Percentiles rank a stretch among this genome's conserved stretches.
phyloP scores from a whole-genome alignment of 2,113 vertebrate species.

The Bos indicus region DNA sequence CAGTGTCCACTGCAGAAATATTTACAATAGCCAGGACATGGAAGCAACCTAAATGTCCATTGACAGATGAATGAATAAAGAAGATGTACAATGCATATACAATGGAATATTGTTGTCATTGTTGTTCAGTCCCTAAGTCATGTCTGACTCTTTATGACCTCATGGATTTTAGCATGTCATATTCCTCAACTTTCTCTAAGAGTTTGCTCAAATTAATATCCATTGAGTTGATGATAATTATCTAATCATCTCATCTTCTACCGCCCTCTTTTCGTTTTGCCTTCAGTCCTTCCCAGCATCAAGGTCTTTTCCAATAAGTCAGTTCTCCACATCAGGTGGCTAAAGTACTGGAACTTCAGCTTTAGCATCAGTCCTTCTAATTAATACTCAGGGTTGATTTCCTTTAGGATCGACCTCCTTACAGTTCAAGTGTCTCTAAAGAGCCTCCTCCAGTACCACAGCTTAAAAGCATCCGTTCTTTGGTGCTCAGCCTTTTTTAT shows the following conservation, averaged over 20 bases:
- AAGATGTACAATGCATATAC: not conserved
- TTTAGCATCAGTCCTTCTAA: not conserved
- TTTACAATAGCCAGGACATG: not conserved
- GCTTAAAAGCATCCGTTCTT: not conserved
- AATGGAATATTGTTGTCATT: not conserved
- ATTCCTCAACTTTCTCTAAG: not conserved
- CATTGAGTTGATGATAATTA: not conserved
- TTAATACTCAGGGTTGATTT: not conserved
- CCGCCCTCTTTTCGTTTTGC: accelerated
- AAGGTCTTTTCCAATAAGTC: not conserved
- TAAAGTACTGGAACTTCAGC: not conserved
- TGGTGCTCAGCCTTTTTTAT: not conserved
- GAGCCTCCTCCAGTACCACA: not conserved
- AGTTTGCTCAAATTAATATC: not conserved
- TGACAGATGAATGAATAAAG: not conserved
- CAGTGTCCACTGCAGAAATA: not conserved
- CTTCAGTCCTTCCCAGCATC: not conserved
- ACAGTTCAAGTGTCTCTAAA: not conserved
- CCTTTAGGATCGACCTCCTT: not conserved
- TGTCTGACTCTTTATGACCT: not conserved
- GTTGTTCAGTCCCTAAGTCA: not conserved
- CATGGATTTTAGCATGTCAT: not conserved
- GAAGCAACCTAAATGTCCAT: not conserved
- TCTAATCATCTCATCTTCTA: not conserved
- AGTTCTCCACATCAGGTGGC: not conserved